Evolutionary conservation across 1,140 invertebrate genomes (phyloP), one percentile per base, ranked within the genome.

Genomic region (Nebria ingens): DNA sequence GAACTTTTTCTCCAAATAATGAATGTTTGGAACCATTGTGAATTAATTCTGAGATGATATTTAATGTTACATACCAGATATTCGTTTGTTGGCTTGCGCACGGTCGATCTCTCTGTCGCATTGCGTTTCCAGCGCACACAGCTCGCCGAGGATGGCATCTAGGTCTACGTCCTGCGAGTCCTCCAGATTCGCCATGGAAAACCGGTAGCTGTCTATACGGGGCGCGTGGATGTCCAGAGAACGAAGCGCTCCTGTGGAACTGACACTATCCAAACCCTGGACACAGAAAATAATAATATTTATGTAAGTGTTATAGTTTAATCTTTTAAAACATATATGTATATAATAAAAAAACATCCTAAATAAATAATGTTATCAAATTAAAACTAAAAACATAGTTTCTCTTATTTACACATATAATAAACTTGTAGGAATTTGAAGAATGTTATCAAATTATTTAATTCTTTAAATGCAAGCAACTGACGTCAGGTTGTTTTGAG

Each of bases 101-200:
- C 70, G 56, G 64, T 64, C 73, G 61, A 82, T 80, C 67, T 83
- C 80, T 58, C 78, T 76, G 60, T 89, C 86, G 68, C 84, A 91
- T 63, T 86, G 84, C 40, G 81, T 83, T 68, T 91, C 91, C 52
- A 97, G 77, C 23, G 92, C 90, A 70, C 89, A 94, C 22, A 98
- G 75, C 72, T 97, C 93, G 21, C 91, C 92, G 20, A 98, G 79
- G 62, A 97, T 96, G 42, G 93, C 92, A 72, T 97, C 94, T 65
- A 97, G 75, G 72, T 97, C 93, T 21, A 93, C 89, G 75, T 97
- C 93, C 70, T 93, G 91, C 15, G 91, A 91, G 71, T 96, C 92
- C 77, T 93, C 90, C 13, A 93, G 76, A 73, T 92, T 93, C 2
- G 89, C 90, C 89, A 93, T 92, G 21, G 89, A 93, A 69, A 93